Percentiles rank a stretch among this genome's conserved stretches.
phyloP scores from a whole-genome alignment of 2,797 vertebrate genomes.

The Pseudochromis fuscus region DNA sequence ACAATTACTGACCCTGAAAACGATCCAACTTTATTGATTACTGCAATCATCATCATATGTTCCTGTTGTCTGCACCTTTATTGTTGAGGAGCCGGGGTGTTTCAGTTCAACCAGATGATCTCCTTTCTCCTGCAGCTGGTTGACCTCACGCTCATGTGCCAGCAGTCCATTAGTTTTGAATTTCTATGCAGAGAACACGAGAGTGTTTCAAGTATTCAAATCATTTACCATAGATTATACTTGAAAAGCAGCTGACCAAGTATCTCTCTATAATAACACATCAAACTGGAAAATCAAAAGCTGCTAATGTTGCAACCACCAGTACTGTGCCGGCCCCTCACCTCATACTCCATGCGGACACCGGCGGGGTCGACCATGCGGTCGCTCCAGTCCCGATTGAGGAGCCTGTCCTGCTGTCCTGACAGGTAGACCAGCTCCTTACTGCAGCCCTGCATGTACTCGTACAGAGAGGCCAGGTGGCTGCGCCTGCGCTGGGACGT shows the following conservation, averaged over 20 bases:
- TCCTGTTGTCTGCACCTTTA: slow-evolving; percentile 80
- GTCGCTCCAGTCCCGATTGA: slow-evolving; percentile 95
- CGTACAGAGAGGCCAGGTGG: slow-evolving; percentile 90
- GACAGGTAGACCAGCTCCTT: slow-evolving; percentile 90
- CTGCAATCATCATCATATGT: no score
- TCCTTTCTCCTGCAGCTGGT: slow-evolving; percentile 86
- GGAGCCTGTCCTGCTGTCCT: slow-evolving; percentile 88
- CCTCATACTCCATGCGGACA: slow-evolving; percentile 90
- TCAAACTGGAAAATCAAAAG: no score
- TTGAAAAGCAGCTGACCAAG: not conserved
- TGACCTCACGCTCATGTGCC: slow-evolving; percentile 87
- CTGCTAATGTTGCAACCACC: not conserved
- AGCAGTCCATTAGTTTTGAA: slow-evolving; percentile 91
- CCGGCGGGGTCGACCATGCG: slow-evolving; percentile 84
- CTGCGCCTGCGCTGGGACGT: slow-evolving; percentile 82
- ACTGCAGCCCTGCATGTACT: slow-evolving; percentile 92
- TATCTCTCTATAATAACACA: no score
- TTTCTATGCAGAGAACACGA: slow-evolving; percentile 78
- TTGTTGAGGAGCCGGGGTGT: slow-evolving; percentile 87
- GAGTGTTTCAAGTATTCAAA: not conserved
- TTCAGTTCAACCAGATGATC: slow-evolving; percentile 83
- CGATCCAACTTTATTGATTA: no score
- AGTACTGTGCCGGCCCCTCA: slow-evolving; percentile 67
- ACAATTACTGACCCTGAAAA: no score
- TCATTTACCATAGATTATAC: not conserved